Conservation (phyloP, 2,888 invertebrate species). For the Myathropa florea region DNA sequence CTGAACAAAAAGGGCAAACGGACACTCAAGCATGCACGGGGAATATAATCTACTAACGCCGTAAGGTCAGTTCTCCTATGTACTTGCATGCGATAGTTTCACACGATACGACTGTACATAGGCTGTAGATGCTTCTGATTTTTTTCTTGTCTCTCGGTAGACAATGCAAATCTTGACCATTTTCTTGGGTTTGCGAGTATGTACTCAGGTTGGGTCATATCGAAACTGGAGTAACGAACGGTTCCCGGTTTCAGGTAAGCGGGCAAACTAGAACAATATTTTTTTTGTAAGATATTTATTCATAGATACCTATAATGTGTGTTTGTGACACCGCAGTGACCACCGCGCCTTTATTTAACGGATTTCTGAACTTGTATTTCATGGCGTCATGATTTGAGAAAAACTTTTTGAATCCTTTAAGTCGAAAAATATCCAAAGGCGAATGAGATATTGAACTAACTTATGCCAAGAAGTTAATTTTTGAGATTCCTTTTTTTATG, state of each 20-base stretch:
- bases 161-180: conserved; percentile 60
- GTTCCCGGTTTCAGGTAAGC: conserved; percentile 29
- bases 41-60: conserved; percentile 14
- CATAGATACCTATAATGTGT: not conserved
- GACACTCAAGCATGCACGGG: conserved; percentile 16
- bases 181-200: conserved; percentile 1
- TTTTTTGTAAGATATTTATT: not conserved
- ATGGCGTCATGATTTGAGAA: not conserved
- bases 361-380: not conserved
- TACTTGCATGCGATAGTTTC: conserved; percentile 40
- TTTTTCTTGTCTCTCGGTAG: not conserved
- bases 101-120: conserved; percentile 23
- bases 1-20: conserved; percentile 18
- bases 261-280: conserved; percentile 3
- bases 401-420: not conserved
- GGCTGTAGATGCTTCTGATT: not conserved
- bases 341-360: conserved; percentile 27
- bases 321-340: not conserved
- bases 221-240: conserved; percentile 29
- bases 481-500: no score
- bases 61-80: conserved; percentile 53
- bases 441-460: no score
- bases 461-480: no score
- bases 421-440: no score
- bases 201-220: not conserved